Evolutionary conservation across 2,797 vertebrate species (phyloP).

Genomic region (Phataginus tetradactyla): DNA sequence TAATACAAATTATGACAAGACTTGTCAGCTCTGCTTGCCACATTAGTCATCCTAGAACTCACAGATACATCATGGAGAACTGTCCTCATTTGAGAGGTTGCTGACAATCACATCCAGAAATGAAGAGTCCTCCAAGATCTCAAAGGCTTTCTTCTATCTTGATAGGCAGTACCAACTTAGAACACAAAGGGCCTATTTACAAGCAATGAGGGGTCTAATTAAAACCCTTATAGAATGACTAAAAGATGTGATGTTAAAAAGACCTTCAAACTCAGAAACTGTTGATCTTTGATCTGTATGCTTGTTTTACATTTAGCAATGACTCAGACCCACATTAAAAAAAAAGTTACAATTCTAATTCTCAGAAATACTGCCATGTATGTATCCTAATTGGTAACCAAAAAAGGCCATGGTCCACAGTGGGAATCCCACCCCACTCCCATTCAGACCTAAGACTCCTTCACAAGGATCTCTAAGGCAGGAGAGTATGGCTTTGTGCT

Average conservation of each 20-base stretch:
- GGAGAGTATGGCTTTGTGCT: background rate
- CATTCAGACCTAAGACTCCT: background rate
- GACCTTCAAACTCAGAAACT: background rate
- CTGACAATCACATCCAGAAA: background rate
- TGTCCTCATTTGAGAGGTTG: background rate
- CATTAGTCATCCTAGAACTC: background rate
- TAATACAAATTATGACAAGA: background rate
- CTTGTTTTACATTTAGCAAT: conserved; percentile 14
- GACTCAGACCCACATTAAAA: background rate
- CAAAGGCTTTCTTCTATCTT: background rate
- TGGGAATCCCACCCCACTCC: background rate
- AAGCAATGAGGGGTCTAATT: background rate
- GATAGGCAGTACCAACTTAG: background rate
- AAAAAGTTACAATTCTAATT: conserved; percentile 10
- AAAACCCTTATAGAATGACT: conserved; percentile 41
- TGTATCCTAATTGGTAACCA: background rate
- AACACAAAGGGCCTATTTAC: background rate
- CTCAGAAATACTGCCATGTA: conserved; percentile 55
- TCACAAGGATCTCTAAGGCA: background rate
- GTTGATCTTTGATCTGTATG: background rate
- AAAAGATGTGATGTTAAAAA: conserved; percentile 42
- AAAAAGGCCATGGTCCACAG: fast-evolving
- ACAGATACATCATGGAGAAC: background rate
- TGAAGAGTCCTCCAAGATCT: conserved; percentile 27
- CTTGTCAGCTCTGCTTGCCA: background rate